Evolutionary conservation across 1,140 invertebrate genomes (phyloP).

Genomic region (Anthonomus grandis): DNA sequence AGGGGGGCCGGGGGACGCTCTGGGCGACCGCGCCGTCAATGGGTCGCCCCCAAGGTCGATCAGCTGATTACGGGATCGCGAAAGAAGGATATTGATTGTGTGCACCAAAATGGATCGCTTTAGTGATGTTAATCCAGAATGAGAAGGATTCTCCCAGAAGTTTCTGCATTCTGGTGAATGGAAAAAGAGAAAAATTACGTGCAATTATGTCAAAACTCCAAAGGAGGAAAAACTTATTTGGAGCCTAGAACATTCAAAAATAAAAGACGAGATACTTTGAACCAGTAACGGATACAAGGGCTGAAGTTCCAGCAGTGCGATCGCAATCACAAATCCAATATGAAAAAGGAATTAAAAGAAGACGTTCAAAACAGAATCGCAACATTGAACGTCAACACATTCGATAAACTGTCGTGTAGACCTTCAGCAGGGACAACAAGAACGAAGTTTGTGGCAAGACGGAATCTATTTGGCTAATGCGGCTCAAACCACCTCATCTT

Average conservation of each 20-base stretch:
- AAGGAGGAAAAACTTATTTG: not conserved
- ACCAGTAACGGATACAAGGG: not conserved
- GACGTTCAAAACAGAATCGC: too few species aligned
- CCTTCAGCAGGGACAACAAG: too few species aligned
- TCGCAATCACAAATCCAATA: too few species aligned
- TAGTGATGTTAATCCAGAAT: not conserved
- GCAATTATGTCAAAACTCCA: not conserved
- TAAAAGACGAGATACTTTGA: not conserved
- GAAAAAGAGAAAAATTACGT: not conserved
- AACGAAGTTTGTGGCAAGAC: too few species aligned
- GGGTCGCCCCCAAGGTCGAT: conserved; percentile 23
- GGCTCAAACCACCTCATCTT: too few species aligned
- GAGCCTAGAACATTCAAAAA: not conserved
- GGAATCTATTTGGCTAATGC: too few species aligned
- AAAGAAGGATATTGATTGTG: conserved; percentile 3
- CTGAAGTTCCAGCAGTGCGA: too few species aligned
- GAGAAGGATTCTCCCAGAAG: not conserved
- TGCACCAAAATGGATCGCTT: conserved; percentile 1
- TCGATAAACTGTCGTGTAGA: too few species aligned
- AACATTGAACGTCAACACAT: too few species aligned
- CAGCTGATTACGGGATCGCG: conserved; percentile 19
- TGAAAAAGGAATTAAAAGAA: too few species aligned
- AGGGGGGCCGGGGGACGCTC: conserved; percentile 19
- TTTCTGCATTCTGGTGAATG: not conserved
- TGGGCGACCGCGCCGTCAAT: conserved; percentile 23